Base-by-base conservation (phyloP, 2,888 invertebrate genomes). In the Fragum sueziense region DNA sequence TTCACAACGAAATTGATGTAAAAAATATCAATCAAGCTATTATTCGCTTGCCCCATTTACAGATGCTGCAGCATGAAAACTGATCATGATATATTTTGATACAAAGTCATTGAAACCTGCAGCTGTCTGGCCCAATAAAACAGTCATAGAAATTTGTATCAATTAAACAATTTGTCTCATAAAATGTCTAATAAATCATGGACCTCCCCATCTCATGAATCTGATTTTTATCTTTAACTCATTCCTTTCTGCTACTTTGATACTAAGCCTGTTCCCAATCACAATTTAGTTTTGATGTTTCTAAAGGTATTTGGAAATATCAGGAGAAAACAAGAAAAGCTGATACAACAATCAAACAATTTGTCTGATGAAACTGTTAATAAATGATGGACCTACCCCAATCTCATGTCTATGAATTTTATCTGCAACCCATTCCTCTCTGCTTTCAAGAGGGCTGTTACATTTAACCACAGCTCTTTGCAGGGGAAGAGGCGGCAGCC, bases 141-240 rank as follows among this genome's bases (percentile, higher is more conserved):
- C 41, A 41, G 65, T 65, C 65, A 65, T 65, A 65, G 65, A 65
- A 65, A 65, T 65, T 22, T 41, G 65, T 65, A 65, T 65, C 65
- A 65, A 65, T 65, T 65, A 65, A 65, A 65, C 29, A 65, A 65
- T 65, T 65, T 65, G 65, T 65, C 65, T 65, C 37, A 65, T 65
- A 65, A 65, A 65, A 65, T 27, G 22, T 2, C n/a, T n/a, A 37
- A 65, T 65, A 65, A 65, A 65, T 65, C 65, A 65, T 65, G 65
- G 29, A 65, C 65, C 22, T 62, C 41, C 41, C 61, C n/a, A 47
- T 47, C 47, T 47, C 47, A 47, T n/a, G 47, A 4, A 14, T 47
- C 7, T 47, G 47, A 47, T 47, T 47, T 47, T 14, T 47, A 47
- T 47, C 47, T 47, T 47, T 47, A 47, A 47, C 47, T n/a, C 47